Conservation (phyloP, 2,113 vertebrate species). For the Chrysemys picta region DNA sequence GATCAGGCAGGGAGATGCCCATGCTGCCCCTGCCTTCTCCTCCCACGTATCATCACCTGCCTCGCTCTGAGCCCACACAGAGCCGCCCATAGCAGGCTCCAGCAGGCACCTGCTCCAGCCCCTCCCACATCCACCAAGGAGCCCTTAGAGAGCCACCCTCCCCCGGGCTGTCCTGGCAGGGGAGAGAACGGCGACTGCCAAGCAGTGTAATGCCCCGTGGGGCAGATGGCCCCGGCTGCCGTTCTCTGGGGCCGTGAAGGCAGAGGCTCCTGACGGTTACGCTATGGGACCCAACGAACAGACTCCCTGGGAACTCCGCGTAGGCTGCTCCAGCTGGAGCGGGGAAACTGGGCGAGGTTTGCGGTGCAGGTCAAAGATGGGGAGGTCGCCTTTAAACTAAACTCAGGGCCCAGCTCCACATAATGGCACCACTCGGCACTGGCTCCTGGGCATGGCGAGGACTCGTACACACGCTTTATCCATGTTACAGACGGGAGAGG, state of each 20-base stretch:
- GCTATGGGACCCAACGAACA: no score
- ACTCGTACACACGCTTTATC: no score
- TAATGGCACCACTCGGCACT: no score
- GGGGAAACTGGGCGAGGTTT: background rate
- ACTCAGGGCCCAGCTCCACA: background rate
- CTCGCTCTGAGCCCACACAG: background rate
- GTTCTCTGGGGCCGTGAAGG: background rate
- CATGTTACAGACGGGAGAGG: no score
- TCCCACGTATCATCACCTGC: background rate
- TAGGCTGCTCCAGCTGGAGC: background rate
- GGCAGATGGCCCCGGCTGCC: background rate
- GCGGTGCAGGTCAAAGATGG: background rate
- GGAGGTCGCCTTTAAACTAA: background rate
- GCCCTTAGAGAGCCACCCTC: background rate
- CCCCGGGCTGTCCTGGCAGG: background rate
- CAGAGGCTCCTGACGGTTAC: background rate
- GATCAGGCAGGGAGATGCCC: no score
- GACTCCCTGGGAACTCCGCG: background rate
- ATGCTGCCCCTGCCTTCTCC: background rate
- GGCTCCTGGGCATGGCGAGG: no score
- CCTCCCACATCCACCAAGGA: background rate
- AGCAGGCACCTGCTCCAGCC: background rate
- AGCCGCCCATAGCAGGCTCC: background rate
- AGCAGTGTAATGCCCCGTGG: background rate
- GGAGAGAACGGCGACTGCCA: background rate